Conservation (phyloP, 2,888 invertebrate species). For the Lissonota sp. region DNA sequence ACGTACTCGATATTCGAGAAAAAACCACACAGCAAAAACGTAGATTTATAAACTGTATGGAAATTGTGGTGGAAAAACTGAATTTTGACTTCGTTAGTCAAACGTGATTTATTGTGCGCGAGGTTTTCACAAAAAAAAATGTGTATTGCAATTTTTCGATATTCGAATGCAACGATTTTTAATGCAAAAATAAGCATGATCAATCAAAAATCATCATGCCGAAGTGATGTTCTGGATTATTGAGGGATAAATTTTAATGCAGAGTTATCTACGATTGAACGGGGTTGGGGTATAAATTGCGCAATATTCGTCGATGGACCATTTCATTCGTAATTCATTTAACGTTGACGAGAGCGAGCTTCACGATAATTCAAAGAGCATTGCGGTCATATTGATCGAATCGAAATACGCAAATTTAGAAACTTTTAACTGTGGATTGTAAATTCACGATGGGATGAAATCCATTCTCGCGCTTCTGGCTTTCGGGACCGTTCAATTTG, state of each 20-base stretch:
- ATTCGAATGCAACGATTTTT: background rate
- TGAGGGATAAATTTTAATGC: too few species aligned
- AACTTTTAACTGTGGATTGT: slow-evolving; percentile 57
- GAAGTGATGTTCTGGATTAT: too few species aligned
- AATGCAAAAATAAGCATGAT: background rate
- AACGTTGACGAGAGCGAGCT: background rate
- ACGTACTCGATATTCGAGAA: too few species aligned
- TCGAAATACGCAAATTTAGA: slow-evolving; percentile 47
- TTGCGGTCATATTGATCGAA: slow-evolving; percentile 41
- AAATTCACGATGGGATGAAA: slow-evolving; percentile 66
- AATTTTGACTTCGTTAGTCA: background rate
- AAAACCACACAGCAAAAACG: too few species aligned
- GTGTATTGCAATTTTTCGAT: background rate
- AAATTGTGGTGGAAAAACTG: background rate
- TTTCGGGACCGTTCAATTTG: slow-evolving; percentile 67
- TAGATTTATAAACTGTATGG: background rate
- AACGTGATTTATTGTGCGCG: background rate
- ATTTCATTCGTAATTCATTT: slow-evolving; percentile 34
- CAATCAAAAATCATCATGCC: too few species aligned
- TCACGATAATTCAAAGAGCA: slow-evolving; percentile 9
- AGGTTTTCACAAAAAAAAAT: background rate
- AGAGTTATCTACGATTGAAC: too few species aligned
- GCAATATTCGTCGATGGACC: background rate
- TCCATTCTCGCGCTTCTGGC: slow-evolving; percentile 52
- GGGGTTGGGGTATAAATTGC: too few species aligned